Conservation (phyloP, 2,888 invertebrate genomes). For the Drosophila multiciliata region DNA sequence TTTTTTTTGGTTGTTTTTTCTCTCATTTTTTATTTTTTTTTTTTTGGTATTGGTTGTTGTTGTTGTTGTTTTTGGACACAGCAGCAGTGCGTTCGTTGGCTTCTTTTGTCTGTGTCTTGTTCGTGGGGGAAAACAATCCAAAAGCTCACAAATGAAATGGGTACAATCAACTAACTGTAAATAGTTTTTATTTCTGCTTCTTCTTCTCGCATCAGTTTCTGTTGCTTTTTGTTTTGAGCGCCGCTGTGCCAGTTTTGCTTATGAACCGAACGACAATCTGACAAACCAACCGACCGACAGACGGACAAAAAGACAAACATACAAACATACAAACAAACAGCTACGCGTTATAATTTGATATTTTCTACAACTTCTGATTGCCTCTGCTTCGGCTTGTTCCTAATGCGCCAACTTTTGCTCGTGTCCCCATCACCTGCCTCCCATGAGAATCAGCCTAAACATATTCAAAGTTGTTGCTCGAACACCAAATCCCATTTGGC, state of each 20-base stretch:
- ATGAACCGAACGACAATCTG: slow-evolving; percentile 30
- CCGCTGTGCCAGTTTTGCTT: slow-evolving; percentile 60
- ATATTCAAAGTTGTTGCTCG: slow-evolving; percentile 42
- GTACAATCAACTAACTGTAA: slow-evolving; percentile 81
- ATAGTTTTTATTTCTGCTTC: slow-evolving; percentile 63
- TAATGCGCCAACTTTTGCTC: background rate
- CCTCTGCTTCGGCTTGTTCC: slow-evolving; percentile 20
- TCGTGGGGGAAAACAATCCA: slow-evolving; percentile 72
- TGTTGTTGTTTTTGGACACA: slow-evolving; percentile 58
- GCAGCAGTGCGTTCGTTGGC: slow-evolving; percentile 75
- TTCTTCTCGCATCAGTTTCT: slow-evolving; percentile 40
- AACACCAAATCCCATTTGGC: slow-evolving; percentile 54
- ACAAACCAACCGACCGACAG: slow-evolving; percentile 1
- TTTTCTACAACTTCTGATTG: slow-evolving; percentile 68
- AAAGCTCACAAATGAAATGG: slow-evolving; percentile 79
- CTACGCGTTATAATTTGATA: slow-evolving; percentile 72
- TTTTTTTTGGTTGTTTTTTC: slow-evolving; percentile 22
- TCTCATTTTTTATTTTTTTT: slow-evolving; percentile 16
- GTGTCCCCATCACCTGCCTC: background rate
- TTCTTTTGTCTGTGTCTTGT: slow-evolving; percentile 68
- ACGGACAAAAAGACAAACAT: background rate
- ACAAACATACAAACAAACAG: slow-evolving; percentile 5
- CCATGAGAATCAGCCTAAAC: slow-evolving; percentile 5
- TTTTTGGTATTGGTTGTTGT: background rate
- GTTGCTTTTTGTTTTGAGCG: slow-evolving; percentile 50